Evolutionary conservation across 1,140 invertebrate species (phyloP).

Genomic region (Bradysia coprophila): DNA sequence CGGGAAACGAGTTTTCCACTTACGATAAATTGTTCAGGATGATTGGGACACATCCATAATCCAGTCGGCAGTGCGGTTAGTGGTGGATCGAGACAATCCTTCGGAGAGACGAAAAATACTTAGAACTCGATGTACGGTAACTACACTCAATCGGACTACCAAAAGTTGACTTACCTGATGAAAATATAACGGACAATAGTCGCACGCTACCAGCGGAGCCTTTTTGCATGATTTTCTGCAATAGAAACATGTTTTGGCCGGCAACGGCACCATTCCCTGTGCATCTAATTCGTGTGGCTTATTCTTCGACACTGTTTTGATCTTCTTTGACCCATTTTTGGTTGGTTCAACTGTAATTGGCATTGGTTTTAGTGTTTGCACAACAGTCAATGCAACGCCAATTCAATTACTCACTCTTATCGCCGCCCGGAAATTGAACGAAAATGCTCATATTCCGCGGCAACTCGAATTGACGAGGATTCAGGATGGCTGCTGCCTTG

Average conservation of each 20-base stretch:
- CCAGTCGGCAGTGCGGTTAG: constrained; percentile 69
- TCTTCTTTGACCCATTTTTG: constrained; percentile 11
- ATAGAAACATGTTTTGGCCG: constrained; percentile 64
- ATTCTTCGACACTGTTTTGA: constrained; percentile 4
- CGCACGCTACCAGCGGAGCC: constrained; percentile 74
- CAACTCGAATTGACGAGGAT: constrained; percentile 76
- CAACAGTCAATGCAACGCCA: too few species aligned
- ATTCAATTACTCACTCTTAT: constrained; percentile 46
- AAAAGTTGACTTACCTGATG: constrained; percentile 36
- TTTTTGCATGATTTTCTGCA: constrained; percentile 66
- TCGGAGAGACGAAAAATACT: too few species aligned
- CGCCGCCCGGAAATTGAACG: constrained; percentile 63
- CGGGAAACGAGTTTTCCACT: constrained; percentile 17
- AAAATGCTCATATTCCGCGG: constrained; percentile 60
- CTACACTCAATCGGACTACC: too few species aligned
- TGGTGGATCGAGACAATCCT: constrained; percentile 85
- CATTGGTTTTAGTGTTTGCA: too few species aligned
- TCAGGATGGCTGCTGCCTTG: constrained; percentile 59
- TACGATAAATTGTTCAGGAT: constrained; percentile 75
- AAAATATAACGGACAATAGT: constrained; percentile 79
- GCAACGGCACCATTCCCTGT: constrained; percentile 59
- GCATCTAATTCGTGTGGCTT: constrained; percentile 49
- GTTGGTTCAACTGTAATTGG: constrained; percentile 7
- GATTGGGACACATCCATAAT: constrained; percentile 94
- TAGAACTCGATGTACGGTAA: too few species aligned